Base-by-base conservation (phyloP, 30 jellyfish, hydroid and myxozoan genomes). In the Haliclystus octoradiatus region DNA sequence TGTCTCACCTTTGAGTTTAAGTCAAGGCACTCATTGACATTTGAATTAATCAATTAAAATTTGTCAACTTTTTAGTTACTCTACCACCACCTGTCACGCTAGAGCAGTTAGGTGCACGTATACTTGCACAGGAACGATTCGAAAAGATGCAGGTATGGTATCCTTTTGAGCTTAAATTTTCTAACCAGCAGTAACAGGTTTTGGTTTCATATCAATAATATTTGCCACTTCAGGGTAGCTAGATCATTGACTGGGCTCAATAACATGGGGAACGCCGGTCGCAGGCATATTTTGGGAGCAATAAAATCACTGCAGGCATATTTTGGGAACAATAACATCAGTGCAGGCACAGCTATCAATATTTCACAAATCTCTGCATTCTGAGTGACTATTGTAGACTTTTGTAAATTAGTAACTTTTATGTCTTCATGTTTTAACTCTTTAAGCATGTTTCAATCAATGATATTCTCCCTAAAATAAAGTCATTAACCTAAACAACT, bases 21-120 rank as follows among this genome's bases (percentile, higher is more conserved):
- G 0, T n/a, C 31, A 63, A 2, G 30, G 60, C 60, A 46, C 15
- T n/a, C 60, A 46, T 46, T 46, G 12, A 46, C 12, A 46, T 46
- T 46, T n/a, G n/a, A n/a, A n/a, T n/a, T n/a, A n/a, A n/a, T n/a
- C n/a, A n/a, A n/a, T n/a, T n/a, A n/a, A n/a, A n/a, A 0, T 3
- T 19, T 7, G 26, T 12, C n/a, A 31, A 2, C 32, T 26, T 70
- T 67, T 68, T 53, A 91, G 95, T 96, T 3, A 81, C 74, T 67
- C 93, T 91, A 1, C 99, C 99, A 29, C 95, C 94, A 4, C 99
- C 99, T 24, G 99, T 91, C 15, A 91, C 94, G 24, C 35, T 84
- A 73, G 99, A 91, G 52, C 95, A 91, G 40, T 94, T 91, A 13
- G 99, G 99, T 22, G 99, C 95, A 24, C 66, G 99, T 28, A 68